Evolutionary conservation across 2,113 vertebrate species (phyloP), one percentile per base, ranked within the genome.

Genomic region (Elephas maximus): DNA sequence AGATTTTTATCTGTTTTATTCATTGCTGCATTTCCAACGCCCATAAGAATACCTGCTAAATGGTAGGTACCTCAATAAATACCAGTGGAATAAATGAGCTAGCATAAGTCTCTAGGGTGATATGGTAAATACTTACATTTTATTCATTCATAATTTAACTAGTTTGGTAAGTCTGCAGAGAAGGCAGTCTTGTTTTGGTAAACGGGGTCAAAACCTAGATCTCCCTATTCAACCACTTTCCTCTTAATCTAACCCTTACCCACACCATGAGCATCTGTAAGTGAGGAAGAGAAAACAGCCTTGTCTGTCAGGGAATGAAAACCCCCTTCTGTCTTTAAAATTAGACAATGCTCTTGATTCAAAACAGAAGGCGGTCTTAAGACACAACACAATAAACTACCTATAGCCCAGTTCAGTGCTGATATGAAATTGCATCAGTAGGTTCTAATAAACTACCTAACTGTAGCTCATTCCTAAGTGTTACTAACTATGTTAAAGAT

Each of bases 121-220:
- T 67, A 62, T 82, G 67, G 62, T 81, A 82, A 87, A 62, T 65
- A 95, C 73, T 87, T 93, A 65, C 41, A 73, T 74, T 80, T 71
- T 77, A 90, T 69, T 90, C 67, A 60, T 76, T 80, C 69, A 87
- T 83, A 93, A 93, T 28, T 95, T 81, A 96, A 62, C 21, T 71
- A 91, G 44, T 71, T 73, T 71, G 51, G 45, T 74, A 84, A 18
- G 44, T 24, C 12, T 92, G n/a, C n/a, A 81, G 2, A 80, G 41
- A 20, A 83, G 28, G 18, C 71, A 79, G 51, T 48, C 6, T 37
- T 92, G 12, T 87, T 85, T 86, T 76, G 28, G 23, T 90, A 73
- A 83, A 95, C n/a, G 5, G 26, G 73, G 62, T 30, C 88, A 88
- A 95, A 97, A 85, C 15, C 18, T 60, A 23, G 51, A 11, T 87